Percentiles rank a stretch among this genome's conserved stretches.
Evolutionary conservation across 1,140 invertebrate species (phyloP).

Genomic region (Scaptomyza pallida): DNA sequence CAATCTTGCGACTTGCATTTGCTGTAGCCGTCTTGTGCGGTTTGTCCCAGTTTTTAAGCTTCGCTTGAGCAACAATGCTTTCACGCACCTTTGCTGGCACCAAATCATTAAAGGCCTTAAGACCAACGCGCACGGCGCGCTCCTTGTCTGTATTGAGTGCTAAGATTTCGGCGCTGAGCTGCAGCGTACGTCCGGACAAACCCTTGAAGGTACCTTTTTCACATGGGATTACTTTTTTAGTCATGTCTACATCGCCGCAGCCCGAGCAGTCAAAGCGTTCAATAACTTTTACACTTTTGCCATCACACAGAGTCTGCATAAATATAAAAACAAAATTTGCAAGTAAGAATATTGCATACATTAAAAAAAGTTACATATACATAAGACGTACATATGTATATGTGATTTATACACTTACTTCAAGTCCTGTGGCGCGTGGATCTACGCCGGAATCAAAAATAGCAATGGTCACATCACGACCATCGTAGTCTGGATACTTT

Average conservation of each 20-base stretch:
- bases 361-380: constrained; percentile 1
- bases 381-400: background rate
- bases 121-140: constrained; percentile 92
- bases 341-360: constrained; percentile 10
- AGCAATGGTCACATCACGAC: constrained; percentile 94
- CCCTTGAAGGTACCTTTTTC: constrained; percentile 91
- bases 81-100: constrained; percentile 94
- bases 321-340: background rate
- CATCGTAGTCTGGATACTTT: constrained; percentile 97
- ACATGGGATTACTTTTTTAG: constrained; percentile 90
- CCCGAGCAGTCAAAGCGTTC: constrained; percentile 98
- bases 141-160: constrained; percentile 79
- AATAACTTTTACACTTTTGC: constrained; percentile 94
- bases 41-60: constrained; percentile 94
- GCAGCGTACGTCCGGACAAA: constrained; percentile 93
- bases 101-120: constrained; percentile 93
- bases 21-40: constrained; percentile 91
- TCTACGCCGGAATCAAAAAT: constrained; percentile 99
- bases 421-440: constrained; percentile 95
- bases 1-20: constrained; percentile 89
- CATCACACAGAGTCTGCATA: constrained; percentile 88
- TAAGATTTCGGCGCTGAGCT: constrained; percentile 80
- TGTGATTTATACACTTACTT: constrained; percentile 87
- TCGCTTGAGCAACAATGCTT: constrained; percentile 92
- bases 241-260: constrained; percentile 96